phyloP scores from a whole-genome alignment of 2,888 invertebrate species.

The Synanthedon myopaeformis region DNA sequence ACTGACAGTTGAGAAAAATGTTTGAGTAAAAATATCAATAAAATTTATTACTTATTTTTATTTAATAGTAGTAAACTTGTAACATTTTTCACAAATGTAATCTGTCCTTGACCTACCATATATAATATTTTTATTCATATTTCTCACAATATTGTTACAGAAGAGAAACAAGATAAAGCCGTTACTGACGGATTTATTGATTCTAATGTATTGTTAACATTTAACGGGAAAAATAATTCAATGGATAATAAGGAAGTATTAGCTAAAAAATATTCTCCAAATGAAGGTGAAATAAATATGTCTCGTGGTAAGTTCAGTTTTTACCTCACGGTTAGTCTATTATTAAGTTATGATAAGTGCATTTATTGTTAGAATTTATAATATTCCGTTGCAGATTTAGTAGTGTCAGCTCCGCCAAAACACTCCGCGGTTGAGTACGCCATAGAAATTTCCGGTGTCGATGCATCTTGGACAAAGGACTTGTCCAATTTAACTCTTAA shows the following conservation, averaged over 20 bases:
- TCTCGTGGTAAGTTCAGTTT: no score
- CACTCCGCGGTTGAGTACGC: constrained; percentile 24
- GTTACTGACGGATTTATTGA: neutral
- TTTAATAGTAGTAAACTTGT: no score
- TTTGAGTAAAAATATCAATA: no score
- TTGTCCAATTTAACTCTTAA: constrained; percentile 55
- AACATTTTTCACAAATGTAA: no score
- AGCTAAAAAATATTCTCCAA: no score
- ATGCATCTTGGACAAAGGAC: constrained; percentile 50
- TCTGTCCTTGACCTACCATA: no score
- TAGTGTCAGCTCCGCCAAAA: constrained; percentile 3
- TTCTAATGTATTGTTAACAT: neutral
- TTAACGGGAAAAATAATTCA: neutral
- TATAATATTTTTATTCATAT: neutral
- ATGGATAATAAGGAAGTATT: neutral
- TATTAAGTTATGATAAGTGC: neutral
- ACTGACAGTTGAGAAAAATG: no score
- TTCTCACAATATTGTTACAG: neutral
- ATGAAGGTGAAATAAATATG: no score
- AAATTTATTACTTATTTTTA: no score
- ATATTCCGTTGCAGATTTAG: constrained; percentile 3
- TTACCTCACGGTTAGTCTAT: no score
- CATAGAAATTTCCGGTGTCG: constrained; percentile 35
- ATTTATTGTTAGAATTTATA: neutral
- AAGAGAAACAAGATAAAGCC: neutral